Evolutionary conservation across 2,797 vertebrate genomes (phyloP).

Genomic region (Danio tinwini): DNA sequence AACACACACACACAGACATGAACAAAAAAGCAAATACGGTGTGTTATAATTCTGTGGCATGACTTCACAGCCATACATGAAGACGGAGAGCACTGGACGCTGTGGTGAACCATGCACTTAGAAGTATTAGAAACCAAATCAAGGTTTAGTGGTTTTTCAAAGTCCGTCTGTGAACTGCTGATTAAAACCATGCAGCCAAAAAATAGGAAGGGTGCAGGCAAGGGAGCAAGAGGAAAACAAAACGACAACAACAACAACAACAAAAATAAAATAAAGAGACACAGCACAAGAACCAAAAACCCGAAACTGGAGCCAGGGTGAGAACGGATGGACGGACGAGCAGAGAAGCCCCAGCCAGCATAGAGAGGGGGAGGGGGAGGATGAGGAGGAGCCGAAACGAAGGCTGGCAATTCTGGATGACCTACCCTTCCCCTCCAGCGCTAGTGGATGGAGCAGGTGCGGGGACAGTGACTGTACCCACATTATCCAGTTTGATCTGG

Average conservation of each 20-base stretch:
- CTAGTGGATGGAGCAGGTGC: conserved; percentile 99
- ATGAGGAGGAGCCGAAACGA: conserved; percentile 48
- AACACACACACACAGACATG: conserved; percentile 12
- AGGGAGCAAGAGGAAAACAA: conserved; percentile 18
- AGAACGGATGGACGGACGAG: conserved; percentile 56
- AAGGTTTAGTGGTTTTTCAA: not conserved
- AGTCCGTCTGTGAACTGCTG: conserved; percentile 22
- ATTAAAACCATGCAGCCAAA: conserved; percentile 56
- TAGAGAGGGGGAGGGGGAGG: conserved; percentile 55
- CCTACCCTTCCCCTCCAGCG: conserved; percentile 99
- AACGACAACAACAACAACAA: not conserved
- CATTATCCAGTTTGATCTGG: conserved; percentile 99
- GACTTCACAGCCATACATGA: conserved; percentile 28
- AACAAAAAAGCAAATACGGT: not conserved
- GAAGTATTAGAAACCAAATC: conserved; percentile 35
- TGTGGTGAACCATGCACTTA: conserved; percentile 51
- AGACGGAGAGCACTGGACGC: conserved; percentile 16
- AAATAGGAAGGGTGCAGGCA: conserved; percentile 51
- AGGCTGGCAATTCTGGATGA: conserved; percentile 81
- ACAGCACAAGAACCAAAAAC: conserved; percentile 38
- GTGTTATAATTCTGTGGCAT: conserved; percentile 13
- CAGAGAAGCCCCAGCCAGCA: conserved; percentile 72
- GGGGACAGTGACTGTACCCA: conserved; percentile 99
- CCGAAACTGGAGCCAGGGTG: conserved; percentile 44
- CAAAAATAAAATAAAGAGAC: conserved; percentile 4